These are phyloP conservation scores for Oryzias celebensis DNA, from an alignment of 2,113 vertebrate species.

Conservation along the genomic window DNA sequence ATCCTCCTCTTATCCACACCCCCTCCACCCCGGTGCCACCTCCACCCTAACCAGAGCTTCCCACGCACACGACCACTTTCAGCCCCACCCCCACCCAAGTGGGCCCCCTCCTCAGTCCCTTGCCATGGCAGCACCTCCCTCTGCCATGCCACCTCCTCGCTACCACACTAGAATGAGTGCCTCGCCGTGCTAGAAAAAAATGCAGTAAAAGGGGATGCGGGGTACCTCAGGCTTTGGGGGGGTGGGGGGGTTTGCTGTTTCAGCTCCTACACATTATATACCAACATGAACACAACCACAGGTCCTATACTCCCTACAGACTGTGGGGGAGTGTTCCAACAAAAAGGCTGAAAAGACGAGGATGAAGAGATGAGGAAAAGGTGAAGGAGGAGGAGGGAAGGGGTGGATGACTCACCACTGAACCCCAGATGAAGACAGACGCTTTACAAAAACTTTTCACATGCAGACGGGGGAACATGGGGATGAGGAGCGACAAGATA, in stretches of 20 bases:
- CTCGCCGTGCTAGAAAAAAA: slow-evolving; percentile 84
- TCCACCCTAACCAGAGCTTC: slow-evolving; percentile 61
- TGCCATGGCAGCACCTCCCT: slow-evolving; percentile 65
- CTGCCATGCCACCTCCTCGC: slow-evolving; percentile 82
- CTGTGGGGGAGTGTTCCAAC: slow-evolving; percentile 29
- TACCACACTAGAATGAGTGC: slow-evolving; percentile 89
- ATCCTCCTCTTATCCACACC: slow-evolving; percentile 73
- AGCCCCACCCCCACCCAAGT: slow-evolving; percentile 56
- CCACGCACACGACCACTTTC: slow-evolving; percentile 40
- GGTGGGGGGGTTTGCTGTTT: slow-evolving; percentile 26
- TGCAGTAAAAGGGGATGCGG: slow-evolving; percentile 11
- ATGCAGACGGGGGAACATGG: slow-evolving; percentile 17
- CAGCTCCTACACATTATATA: slow-evolving; percentile 28
- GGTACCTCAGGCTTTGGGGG: background rate
- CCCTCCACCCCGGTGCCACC: slow-evolving; percentile 54
- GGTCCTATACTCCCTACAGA: slow-evolving; percentile 2
- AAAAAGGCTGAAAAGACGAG: slow-evolving; percentile 19
- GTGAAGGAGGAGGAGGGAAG: slow-evolving; percentile 22
- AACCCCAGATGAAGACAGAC: slow-evolving; percentile 45
- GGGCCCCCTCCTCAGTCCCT: slow-evolving; percentile 65
- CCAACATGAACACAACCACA: slow-evolving; percentile 41
- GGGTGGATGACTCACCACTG: slow-evolving; percentile 51
- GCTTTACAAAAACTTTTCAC: slow-evolving; percentile 42
- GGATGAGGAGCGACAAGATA: slow-evolving; percentile 27
- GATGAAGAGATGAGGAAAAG: slow-evolving; percentile 31